A percentile compares a stretch with the other conserved stretches of the same genome.
Conservation (phyloP, 2,113 vertebrate species). For the Clupea harengus region DNA sequence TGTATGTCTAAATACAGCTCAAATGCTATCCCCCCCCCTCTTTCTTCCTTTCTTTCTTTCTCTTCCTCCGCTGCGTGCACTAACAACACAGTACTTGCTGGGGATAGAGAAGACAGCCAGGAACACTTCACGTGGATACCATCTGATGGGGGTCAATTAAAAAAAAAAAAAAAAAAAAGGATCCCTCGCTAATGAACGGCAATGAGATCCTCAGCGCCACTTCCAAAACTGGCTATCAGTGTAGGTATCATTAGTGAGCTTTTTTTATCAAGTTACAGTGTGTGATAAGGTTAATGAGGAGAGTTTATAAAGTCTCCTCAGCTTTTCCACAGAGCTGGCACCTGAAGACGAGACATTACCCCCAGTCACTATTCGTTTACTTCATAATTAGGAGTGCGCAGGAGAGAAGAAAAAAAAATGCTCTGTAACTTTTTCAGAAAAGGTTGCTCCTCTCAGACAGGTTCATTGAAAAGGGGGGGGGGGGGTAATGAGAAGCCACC, state of each 20-base stretch:
- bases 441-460: neutral
- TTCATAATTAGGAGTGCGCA: slow-evolving; percentile 34
- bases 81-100: neutral
- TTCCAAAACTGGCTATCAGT: slow-evolving; percentile 36
- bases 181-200: slow-evolving; percentile 24
- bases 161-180: neutral
- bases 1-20: slow-evolving; percentile 41
- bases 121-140: neutral
- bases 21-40: neutral
- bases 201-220: slow-evolving; percentile 34
- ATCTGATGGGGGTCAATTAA: slow-evolving; percentile 23
- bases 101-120: neutral
- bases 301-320: slow-evolving; percentile 40
- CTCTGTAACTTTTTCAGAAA: slow-evolving; percentile 18
- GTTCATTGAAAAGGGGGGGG: neutral
- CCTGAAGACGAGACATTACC: slow-evolving; percentile 36
- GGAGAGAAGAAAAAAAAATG: neutral
- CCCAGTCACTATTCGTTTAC: slow-evolving; percentile 36
- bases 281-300: slow-evolving; percentile 48
- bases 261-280: slow-evolving; percentile 50
- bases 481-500: neutral
- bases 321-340: slow-evolving; percentile 19
- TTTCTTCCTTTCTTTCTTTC: neutral
- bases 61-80: neutral
- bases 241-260: slow-evolving; percentile 44